Evolutionary conservation across 2,888 invertebrate species (phyloP).

Genomic region (Himalopsyche anomala): DNA sequence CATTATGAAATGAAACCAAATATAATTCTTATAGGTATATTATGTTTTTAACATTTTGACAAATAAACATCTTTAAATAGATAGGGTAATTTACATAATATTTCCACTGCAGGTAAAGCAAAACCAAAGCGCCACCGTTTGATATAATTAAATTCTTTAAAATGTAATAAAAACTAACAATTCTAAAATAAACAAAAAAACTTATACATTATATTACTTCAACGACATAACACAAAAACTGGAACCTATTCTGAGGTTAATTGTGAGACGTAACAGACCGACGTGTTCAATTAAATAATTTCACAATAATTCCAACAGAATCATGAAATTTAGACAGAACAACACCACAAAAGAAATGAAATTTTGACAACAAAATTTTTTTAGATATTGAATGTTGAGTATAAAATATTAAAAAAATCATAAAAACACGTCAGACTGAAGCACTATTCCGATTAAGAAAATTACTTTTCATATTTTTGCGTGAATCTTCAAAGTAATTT

Average conservation of each 20-base stretch:
- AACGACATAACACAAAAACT: constrained; percentile 19
- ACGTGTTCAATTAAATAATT: not conserved
- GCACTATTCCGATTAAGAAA: not conserved
- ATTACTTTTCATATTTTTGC: no score
- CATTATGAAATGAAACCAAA: not conserved
- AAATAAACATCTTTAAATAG: constrained; percentile 46
- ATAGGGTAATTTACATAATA: constrained; percentile 35
- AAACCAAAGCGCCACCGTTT: constrained; percentile 42
- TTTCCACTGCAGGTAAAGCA: constrained; percentile 51
- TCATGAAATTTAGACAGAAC: not conserved
- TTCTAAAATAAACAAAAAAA: constrained; percentile 40
- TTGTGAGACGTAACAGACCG: not conserved
- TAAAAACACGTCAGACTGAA: not conserved
- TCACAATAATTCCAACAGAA: not conserved
- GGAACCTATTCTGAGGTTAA: not conserved
- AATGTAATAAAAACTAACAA: constrained; percentile 41
- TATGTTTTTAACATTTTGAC: constrained; percentile 50
- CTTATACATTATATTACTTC: constrained; percentile 16
- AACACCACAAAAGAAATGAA: not conserved
- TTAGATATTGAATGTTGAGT: not conserved
- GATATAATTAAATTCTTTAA: constrained; percentile 39
- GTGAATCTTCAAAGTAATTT: no score
- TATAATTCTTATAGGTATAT: constrained; percentile 44
- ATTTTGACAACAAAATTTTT: constrained; percentile 8
- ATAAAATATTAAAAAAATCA: not conserved